phyloP scores from a whole-genome alignment of 2,888 invertebrate genomes.

The Andrena minutula region DNA sequence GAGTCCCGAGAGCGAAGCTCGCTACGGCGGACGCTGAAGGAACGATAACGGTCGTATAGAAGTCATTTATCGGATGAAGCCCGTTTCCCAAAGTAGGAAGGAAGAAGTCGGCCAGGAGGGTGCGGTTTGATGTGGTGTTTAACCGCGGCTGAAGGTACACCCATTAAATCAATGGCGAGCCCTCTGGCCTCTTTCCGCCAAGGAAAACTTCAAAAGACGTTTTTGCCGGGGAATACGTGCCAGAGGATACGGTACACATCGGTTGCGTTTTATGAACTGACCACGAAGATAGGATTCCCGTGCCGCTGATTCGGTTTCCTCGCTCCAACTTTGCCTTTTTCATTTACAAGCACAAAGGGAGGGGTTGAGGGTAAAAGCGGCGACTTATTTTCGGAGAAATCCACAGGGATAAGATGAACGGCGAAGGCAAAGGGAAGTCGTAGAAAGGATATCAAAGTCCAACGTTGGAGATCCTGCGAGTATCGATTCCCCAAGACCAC shows the following conservation, averaged over 20 bases:
- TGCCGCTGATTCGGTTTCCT: constrained; percentile 59
- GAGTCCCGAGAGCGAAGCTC: constrained; percentile 31
- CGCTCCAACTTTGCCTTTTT: constrained; percentile 60
- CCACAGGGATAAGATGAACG: background rate
- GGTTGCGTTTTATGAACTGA: constrained; percentile 53
- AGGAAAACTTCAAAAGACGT: constrained; percentile 73
- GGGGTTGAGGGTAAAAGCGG: background rate
- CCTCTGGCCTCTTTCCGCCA: constrained; percentile 50
- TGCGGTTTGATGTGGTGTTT: constrained; percentile 70
- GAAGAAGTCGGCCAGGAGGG: constrained; percentile 49
- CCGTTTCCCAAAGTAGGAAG: constrained; percentile 40
- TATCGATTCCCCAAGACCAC: constrained; percentile 51
- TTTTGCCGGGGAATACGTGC: constrained; percentile 60
- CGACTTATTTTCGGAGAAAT: constrained; percentile 13
- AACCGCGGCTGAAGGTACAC: constrained; percentile 67
- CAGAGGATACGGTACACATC: constrained; percentile 46
- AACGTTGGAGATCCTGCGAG: constrained; percentile 38
- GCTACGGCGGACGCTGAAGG: constrained; percentile 14
- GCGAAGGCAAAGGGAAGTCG: constrained; percentile 9
- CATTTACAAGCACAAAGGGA: constrained; percentile 41
- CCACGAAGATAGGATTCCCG: constrained; percentile 42
- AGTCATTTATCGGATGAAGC: constrained; percentile 69
- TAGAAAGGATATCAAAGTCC: constrained; percentile 39
- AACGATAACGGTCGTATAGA: constrained; percentile 51
- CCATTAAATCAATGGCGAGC: constrained; percentile 73